These are phyloP conservation scores for Chiropotes sagulatus DNA, from an alignment of 2,797 vertebrate genomes.

Conservation along the genomic window DNA sequence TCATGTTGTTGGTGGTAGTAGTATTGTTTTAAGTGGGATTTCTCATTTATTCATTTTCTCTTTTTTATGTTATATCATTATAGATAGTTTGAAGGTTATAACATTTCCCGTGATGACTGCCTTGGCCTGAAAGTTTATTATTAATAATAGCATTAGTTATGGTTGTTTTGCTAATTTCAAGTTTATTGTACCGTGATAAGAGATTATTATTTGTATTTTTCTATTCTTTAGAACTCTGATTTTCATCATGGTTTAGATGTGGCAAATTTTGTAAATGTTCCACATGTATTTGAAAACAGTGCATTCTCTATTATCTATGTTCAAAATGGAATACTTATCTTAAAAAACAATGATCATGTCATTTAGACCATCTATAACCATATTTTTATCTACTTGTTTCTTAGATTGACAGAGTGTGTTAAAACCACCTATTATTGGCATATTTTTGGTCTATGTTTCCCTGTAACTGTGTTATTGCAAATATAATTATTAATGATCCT, in stretches of 20 bases:
- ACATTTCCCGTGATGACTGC: neutral
- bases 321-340: neutral
- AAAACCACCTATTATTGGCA: neutral
- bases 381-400: neutral
- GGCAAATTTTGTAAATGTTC: neutral
- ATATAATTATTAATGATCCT: neutral
- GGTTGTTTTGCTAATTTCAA: neutral
- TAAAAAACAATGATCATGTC: neutral
- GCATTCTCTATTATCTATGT: neutral
- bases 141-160: neutral
- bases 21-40: neutral
- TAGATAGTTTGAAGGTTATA: neutral
- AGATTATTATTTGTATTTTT: neutral
- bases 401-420: neutral
- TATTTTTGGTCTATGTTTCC: neutral
- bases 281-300: neutral
- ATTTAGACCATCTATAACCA: neutral
- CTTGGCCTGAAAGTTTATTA: neutral
- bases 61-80: neutral
- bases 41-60: neutral
- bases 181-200: neutral
- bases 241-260: neutral
- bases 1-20: neutral
- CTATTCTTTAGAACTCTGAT: neutral
- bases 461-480: neutral